Base-by-base conservation (phyloP, 2,113 vertebrate genomes). In the Myrmecophaga tridactyla region DNA sequence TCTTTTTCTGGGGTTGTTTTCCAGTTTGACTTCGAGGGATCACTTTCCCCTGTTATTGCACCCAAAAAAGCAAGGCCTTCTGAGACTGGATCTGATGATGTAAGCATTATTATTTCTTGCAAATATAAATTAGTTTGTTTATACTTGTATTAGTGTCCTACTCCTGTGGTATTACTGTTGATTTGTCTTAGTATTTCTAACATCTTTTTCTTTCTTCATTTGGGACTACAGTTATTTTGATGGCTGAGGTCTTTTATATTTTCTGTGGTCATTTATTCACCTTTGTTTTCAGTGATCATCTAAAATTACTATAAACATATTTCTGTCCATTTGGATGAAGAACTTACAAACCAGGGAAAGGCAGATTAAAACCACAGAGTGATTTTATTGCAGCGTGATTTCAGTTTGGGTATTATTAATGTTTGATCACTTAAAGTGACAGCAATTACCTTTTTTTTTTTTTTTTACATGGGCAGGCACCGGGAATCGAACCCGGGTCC, bases 11-110 rank as follows among this genome's bases (percentile, higher is more conserved):
- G 87, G 77, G 53, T 31, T 96, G 90, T 96, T 86, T 97, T 95
- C n/a, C 98, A 99, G 99, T 98, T 99, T 43, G 99, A 99, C 97
- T 99, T 99, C 98, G 99, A 99, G 99, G 99, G 99, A 46, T 99
- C 99, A 0, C 99, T 99, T 86, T 99, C 99, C 5, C 99, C 99
- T 34, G 99, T 99, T 92, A 99, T 99, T 97, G 99, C 99, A 91
- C 99, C 99, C 7, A 99, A 99, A 98, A 99, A 99, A 97, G 99
- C 99, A 43, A 98, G 99, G 36, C 99, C 99, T 1, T 99, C 99
- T 27, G 99, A 99, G 86, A 99, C 99, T 2, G 99, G 99, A 83
- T 99, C 99, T 93, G 99, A 99, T 94, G 99, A 99, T 96, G 99
- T 99, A 98, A 98, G 98, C 34, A 60, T 85, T 94, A 21, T 78